Percentiles rank a stretch among this genome's conserved stretches.
Conservation (phyloP, 2,113 vertebrate species). For the Chitala chitala region DNA sequence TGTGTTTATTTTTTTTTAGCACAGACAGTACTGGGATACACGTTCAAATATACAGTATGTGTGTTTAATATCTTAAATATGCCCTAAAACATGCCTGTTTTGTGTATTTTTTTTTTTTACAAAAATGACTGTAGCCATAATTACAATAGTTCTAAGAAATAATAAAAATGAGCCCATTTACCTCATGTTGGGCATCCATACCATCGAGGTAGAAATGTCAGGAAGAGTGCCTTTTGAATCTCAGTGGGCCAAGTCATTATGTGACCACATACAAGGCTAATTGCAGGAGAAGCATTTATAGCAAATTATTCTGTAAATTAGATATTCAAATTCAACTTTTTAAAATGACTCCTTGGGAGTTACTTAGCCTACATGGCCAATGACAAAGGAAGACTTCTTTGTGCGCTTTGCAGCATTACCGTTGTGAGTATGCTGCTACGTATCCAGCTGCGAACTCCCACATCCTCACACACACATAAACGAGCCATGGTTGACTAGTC, state of each 20-base stretch:
- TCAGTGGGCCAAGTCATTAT: slow-evolving; percentile 69
- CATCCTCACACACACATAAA: not conserved
- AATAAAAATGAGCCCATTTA: slow-evolving; percentile 67
- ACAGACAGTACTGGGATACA: not conserved
- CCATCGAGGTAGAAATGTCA: slow-evolving; percentile 67
- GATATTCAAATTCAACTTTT: slow-evolving; percentile 58
- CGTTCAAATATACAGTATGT: no score
- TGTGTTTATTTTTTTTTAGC: not conserved
- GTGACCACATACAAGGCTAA: slow-evolving; percentile 72
- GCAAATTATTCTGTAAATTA: slow-evolving; percentile 62
- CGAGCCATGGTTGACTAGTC: not conserved
- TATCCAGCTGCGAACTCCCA: not conserved
- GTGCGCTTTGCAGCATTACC: not conserved
- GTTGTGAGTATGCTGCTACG: not conserved
- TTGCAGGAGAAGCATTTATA: slow-evolving; percentile 63
- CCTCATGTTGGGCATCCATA: slow-evolving; percentile 60
- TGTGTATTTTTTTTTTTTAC: slow-evolving; percentile 11
- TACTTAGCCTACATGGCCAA: slow-evolving; percentile 43
- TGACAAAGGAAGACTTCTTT: not conserved
- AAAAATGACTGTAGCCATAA: slow-evolving; percentile 22
- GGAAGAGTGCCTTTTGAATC: slow-evolving; percentile 65
- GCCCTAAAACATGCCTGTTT: not conserved
- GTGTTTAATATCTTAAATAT: slow-evolving; percentile 21
- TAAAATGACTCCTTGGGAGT: slow-evolving; percentile 52
- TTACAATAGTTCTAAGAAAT: slow-evolving; percentile 29